Conservation (phyloP, 2,113 vertebrate species). For the Salvelinus namaycush region DNA sequence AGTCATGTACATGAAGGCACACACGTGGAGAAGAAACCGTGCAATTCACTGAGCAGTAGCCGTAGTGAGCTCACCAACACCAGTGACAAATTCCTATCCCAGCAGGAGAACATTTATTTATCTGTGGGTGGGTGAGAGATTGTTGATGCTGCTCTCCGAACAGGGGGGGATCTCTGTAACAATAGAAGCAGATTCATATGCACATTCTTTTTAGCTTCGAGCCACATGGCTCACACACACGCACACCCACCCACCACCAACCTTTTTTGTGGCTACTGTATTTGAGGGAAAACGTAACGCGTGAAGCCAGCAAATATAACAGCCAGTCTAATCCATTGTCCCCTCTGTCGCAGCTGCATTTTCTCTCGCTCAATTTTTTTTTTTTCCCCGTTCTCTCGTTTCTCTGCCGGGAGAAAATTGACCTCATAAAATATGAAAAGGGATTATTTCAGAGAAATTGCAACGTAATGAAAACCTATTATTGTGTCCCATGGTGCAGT, state of each 20-base stretch:
- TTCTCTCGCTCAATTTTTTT: not conserved
- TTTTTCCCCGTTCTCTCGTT: constrained; percentile 8
- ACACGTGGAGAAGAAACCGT: no score
- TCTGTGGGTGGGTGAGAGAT: no score
- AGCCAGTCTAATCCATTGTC: constrained; percentile 5
- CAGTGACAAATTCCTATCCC: no score
- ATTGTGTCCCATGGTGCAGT: constrained; percentile 62
- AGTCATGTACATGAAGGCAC: no score
- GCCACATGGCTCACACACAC: not conserved
- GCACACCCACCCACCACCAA: not conserved
- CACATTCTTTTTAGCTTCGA: not conserved
- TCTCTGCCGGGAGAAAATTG: constrained; percentile 55
- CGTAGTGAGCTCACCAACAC: no score
- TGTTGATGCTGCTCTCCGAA: no score
- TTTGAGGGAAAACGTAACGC: not conserved
- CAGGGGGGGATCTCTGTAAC: no score
- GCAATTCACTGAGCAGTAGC: no score
- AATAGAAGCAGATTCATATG: no score
- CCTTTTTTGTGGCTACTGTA: not conserved
- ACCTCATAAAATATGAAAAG: constrained; percentile 75
- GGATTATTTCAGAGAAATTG: constrained; percentile 74
- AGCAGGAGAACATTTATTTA: no score
- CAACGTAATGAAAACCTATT: constrained; percentile 71
- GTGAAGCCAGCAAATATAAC: not conserved
- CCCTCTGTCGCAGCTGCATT: not conserved